phyloP scores from a whole-genome alignment of 2,113 vertebrate species.

The Oostethus manadensis region DNA sequence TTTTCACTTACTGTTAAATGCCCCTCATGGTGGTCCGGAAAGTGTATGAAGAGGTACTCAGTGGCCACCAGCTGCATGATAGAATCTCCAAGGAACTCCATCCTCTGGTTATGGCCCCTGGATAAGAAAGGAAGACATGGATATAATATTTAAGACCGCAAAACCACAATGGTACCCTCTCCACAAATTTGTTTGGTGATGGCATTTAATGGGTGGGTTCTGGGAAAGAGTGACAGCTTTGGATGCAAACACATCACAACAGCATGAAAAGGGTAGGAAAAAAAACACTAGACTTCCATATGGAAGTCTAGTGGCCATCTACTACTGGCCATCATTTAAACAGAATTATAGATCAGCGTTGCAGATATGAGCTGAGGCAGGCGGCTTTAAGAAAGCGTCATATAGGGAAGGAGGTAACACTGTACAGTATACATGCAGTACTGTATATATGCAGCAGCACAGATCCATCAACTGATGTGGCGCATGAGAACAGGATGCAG shows the following conservation, averaged over 20 bases:
- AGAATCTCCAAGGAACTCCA: slow-evolving; percentile 99
- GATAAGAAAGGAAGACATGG: slow-evolving; percentile 17
- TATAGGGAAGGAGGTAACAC: background rate
- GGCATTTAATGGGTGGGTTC: slow-evolving; percentile 39
- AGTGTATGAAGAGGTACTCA: slow-evolving; percentile 98
- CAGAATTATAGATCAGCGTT: slow-evolving; percentile 66
- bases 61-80: slow-evolving; percentile 99
- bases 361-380: slow-evolving; percentile 56
- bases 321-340: slow-evolving; percentile 62
- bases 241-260: slow-evolving; percentile 25
- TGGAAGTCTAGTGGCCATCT: background rate
- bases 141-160: background rate
- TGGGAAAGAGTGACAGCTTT: slow-evolving; percentile 46
- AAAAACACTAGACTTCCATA: background rate
- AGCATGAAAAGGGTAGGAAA: slow-evolving; percentile 1
- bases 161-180: slow-evolving; percentile 17
- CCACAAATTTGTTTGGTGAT: background rate
- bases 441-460: slow-evolving; percentile 22
- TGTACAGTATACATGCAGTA: background rate
- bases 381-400: slow-evolving; percentile 34
- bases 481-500: slow-evolving; percentile 1
- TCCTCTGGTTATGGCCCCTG: slow-evolving; percentile 98
- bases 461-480: slow-evolving; percentile 14
- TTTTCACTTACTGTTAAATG: slow-evolving; percentile 86
- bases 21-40: slow-evolving; percentile 97